Base-by-base conservation (phyloP, 1,140 invertebrate genomes). In the Brachionus calyciflorus region DNA sequence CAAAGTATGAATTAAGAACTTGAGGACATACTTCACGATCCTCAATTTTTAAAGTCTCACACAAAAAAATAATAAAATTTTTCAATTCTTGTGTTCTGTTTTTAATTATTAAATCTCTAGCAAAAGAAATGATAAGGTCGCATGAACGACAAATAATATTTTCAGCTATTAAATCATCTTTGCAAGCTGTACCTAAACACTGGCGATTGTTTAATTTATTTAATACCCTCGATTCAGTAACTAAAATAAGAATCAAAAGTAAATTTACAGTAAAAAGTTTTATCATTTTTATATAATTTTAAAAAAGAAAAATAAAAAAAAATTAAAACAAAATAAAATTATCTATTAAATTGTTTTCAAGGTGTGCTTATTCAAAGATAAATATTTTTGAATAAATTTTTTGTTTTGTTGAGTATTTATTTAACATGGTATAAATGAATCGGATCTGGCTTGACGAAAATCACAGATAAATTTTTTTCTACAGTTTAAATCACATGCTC, bases 341-440 rank as follows among this genome's bases (percentile, higher is more conserved):
- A 60, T 33, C 28, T 17, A 60, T 12, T 55, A 12, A 28, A 55
- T 55, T 55, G 33, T 55, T 28, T 21, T 24, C 28, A 53, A 24
- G n/a, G n/a, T n/a, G n/a, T n/a, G n/a, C n/a, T n/a, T n/a, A n/a
- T n/a, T n/a, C n/a, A n/a, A n/a, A n/a, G n/a, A n/a, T n/a, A n/a
- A n/a, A n/a, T n/a, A n/a, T n/a, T n/a, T n/a, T n/a, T n/a, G n/a
- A n/a, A n/a, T n/a, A n/a, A n/a, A n/a, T n/a, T n/a, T n/a, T n/a
- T n/a, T n/a, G n/a, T n/a, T n/a, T n/a, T n/a, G n/a, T n/a, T n/a
- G n/a, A n/a, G n/a, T n/a, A n/a, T n/a, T 6, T 30, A 24, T 51
- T 73, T 73, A 73, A 55, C 69, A 73, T n/a, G 69, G 69, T 49
- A 73, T 73, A 55, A 73, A 73, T 4, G 24, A 30, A 17, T 73